Evolutionary conservation across 2,888 invertebrate species (phyloP).

Genomic region (Melinaea menophilus): DNA sequence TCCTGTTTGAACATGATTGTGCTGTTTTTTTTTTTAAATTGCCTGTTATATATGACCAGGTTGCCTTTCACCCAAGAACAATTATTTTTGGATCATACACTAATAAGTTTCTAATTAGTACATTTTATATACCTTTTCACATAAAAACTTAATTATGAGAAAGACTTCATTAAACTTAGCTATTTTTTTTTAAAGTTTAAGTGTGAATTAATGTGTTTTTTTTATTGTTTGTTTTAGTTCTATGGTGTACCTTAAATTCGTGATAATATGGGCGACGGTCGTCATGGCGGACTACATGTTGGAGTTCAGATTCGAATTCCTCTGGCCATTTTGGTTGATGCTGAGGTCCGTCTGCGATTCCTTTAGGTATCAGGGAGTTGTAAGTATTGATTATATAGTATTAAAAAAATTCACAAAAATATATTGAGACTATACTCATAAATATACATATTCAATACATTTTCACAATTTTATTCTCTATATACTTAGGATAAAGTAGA

Average conservation of each 20-base stretch:
- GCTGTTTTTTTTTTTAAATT: too few relatives aligned
- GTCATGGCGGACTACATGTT: conserved; percentile 97
- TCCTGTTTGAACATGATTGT: too few relatives aligned
- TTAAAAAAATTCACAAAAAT: not conserved
- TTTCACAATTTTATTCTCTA: not conserved
- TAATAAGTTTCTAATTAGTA: too few relatives aligned
- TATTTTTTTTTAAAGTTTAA: not conserved
- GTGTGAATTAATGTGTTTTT: conserved; percentile 12
- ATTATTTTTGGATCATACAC: too few relatives aligned
- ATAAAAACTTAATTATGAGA: too few relatives aligned
- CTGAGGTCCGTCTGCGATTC: conserved; percentile 97
- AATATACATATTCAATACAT: not conserved
- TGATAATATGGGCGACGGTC: conserved; percentile 95
- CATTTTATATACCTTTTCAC: too few relatives aligned
- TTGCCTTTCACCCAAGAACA: too few relatives aligned
- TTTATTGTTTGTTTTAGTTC: conserved; percentile 82
- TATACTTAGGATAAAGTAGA: not conserved
- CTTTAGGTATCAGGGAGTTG: conserved; percentile 98
- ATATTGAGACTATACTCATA: not conserved
- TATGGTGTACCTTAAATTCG: conserved; percentile 95
- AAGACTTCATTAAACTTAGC: too few relatives aligned
- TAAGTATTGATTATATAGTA: conserved; percentile 69
- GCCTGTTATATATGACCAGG: too few relatives aligned
- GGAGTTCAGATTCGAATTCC: conserved; percentile 99
- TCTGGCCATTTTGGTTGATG: conserved; percentile 99